Evolutionary conservation across 1,140 invertebrate genomes (phyloP).

Genomic region (Drosophila oshimai): DNA sequence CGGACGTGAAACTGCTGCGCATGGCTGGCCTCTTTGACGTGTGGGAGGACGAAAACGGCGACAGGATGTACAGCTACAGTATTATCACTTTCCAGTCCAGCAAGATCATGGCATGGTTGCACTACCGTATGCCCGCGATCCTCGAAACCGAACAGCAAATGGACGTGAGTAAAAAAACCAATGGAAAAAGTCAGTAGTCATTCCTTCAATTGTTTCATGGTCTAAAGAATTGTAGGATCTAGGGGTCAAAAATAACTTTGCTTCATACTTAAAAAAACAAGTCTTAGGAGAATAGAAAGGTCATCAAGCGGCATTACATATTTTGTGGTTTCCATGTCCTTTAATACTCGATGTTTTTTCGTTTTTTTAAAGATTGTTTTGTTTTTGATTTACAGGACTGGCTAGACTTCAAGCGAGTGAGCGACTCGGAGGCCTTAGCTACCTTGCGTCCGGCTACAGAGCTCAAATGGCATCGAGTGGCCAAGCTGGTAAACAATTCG

Average conservation of each 20-base stretch:
- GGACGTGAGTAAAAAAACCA: slow-evolving; percentile 82
- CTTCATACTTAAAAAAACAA: too few relatives aligned
- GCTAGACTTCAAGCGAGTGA: slow-evolving; percentile 86
- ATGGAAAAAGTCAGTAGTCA: neutral
- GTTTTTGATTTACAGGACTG: slow-evolving; percentile 83
- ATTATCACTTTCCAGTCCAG: slow-evolving; percentile 91
- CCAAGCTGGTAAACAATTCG: slow-evolving; percentile 88
- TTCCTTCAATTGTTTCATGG: too few relatives aligned
- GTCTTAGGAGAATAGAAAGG: too few relatives aligned
- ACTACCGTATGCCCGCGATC: slow-evolving; percentile 92
- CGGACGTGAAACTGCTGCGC: slow-evolving; percentile 86
- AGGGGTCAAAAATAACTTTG: too few relatives aligned
- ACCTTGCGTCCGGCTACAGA: slow-evolving; percentile 84
- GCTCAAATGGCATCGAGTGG: slow-evolving; percentile 88
- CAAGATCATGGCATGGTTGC: slow-evolving; percentile 87
- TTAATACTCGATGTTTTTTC: too few relatives aligned
- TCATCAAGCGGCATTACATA: too few relatives aligned
- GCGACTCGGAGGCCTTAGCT: slow-evolving; percentile 84
- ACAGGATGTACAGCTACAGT: slow-evolving; percentile 88
- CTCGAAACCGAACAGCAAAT: slow-evolving; percentile 88
- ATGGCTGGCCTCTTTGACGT: slow-evolving; percentile 91
- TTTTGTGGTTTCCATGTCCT: too few relatives aligned
- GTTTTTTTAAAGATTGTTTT: too few relatives aligned
- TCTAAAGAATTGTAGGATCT: too few relatives aligned
- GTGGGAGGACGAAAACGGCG: slow-evolving; percentile 86